Conservation (phyloP, 2,113 vertebrate species). For the Megalops atlanticus region DNA sequence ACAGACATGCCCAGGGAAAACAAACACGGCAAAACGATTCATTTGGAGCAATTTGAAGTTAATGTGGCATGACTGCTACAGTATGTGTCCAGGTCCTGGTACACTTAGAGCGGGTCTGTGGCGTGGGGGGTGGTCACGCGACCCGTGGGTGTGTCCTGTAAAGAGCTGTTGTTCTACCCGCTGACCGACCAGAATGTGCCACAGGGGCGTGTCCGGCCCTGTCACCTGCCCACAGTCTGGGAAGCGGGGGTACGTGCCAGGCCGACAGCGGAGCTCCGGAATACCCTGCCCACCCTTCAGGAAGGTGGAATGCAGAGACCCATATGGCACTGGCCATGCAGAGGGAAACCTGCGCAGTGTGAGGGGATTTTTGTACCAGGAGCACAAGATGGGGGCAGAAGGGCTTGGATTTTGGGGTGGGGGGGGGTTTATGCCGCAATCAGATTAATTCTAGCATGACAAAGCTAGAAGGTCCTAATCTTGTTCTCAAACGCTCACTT, state of each 20-base stretch:
- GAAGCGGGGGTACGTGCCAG: not conserved
- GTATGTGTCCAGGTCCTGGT: not conserved
- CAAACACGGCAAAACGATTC: not conserved
- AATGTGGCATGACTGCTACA: not conserved
- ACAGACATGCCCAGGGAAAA: not conserved
- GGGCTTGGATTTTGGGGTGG: too few relatives aligned
- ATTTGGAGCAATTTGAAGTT: not conserved
- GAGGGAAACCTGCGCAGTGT: not conserved
- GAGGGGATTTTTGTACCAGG: not conserved
- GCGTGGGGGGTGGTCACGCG: too few relatives aligned
- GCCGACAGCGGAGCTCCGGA: not conserved
- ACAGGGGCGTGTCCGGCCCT: not conserved
- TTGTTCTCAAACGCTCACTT: not conserved
- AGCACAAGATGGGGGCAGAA: not conserved
- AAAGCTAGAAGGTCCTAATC: not conserved
- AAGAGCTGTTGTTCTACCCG: not conserved
- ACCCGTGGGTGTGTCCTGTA: too few relatives aligned
- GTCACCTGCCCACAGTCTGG: not conserved
- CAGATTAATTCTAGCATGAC: constrained; percentile 25
- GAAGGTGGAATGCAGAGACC: constrained; percentile 9
- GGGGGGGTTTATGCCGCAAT: not conserved
- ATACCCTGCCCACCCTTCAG: not conserved
- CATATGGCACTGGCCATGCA: not conserved
- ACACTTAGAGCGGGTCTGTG: not conserved
- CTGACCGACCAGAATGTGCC: not conserved